These are phyloP conservation scores for Charadrius vociferus DNA, from an alignment of 2,113 vertebrate species.

Conservation along the genomic window DNA sequence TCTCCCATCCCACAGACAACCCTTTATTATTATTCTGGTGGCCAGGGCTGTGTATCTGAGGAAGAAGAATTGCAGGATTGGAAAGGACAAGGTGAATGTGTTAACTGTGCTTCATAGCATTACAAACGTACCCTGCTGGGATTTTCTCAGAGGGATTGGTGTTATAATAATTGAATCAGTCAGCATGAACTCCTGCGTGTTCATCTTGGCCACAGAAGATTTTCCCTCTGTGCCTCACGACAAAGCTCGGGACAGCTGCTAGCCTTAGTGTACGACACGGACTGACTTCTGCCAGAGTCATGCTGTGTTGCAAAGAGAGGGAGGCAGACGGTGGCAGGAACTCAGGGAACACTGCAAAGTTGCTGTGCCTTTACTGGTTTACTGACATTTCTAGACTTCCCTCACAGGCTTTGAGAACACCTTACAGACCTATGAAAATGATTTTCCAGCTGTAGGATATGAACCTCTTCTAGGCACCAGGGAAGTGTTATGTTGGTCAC, in stretches of 20 bases:
- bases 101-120: background rate
- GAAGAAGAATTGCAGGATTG: background rate
- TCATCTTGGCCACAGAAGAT: background rate
- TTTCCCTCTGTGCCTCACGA: background rate
- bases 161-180: background rate
- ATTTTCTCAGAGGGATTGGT: background rate
- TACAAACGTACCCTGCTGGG: background rate
- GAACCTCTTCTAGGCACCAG: background rate
- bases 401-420: background rate
- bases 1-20: background rate
- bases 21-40: background rate
- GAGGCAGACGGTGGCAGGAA: background rate
- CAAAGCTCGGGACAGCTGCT: background rate
- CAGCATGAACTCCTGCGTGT: background rate
- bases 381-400: background rate
- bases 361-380: background rate
- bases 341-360: background rate
- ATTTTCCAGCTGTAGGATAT: rapidly evolving
- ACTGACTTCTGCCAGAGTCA: background rate
- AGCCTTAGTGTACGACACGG: rapidly evolving
- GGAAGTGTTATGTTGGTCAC: background rate
- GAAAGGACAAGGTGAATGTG: background rate
- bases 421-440: background rate
- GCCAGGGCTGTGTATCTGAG: background rate
- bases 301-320: background rate